phyloP scores from a whole-genome alignment of 2,797 vertebrate genomes.

The Darevskia nairensis region DNA sequence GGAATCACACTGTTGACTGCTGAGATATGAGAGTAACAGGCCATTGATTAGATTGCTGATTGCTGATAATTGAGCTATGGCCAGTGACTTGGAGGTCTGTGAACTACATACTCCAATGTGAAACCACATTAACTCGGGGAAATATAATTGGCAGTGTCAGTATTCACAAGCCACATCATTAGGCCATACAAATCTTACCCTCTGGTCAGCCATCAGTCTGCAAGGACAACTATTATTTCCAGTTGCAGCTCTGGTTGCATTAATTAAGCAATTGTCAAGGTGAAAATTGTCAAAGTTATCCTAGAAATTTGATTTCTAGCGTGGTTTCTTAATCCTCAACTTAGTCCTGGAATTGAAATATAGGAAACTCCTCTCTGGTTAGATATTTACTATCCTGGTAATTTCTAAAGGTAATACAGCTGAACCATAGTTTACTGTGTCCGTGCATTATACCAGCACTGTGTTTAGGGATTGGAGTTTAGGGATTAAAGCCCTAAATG shows the following conservation, averaged over 20 bases:
- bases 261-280: slow-evolving; percentile 48
- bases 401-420: neutral
- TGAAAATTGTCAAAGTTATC: neutral
- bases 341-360: neutral
- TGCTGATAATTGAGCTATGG: slow-evolving; percentile 58
- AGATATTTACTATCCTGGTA: neutral
- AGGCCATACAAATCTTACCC: slow-evolving; percentile 50
- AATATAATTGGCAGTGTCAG: slow-evolving; percentile 52
- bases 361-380: neutral
- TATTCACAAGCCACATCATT: slow-evolving; percentile 59
- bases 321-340: neutral
- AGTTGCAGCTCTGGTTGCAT: slow-evolving; percentile 34
- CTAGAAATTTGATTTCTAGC: slow-evolving; percentile 28
- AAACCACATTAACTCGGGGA: neutral
- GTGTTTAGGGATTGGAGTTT: no score
- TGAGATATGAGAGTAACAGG: slow-evolving; percentile 65
- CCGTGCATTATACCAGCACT: neutral
- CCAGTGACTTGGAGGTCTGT: slow-evolving; percentile 43
- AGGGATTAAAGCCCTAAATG: no score
- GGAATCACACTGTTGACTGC: slow-evolving; percentile 68
- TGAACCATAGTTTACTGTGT: neutral
- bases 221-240: slow-evolving; percentile 60
- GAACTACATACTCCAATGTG: slow-evolving; percentile 44
- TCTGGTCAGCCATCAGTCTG: slow-evolving; percentile 54
- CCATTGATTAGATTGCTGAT: slow-evolving; percentile 64